Evolutionary conservation across 2,888 invertebrate species (phyloP).

Genomic region (Mystacides longicornis): DNA sequence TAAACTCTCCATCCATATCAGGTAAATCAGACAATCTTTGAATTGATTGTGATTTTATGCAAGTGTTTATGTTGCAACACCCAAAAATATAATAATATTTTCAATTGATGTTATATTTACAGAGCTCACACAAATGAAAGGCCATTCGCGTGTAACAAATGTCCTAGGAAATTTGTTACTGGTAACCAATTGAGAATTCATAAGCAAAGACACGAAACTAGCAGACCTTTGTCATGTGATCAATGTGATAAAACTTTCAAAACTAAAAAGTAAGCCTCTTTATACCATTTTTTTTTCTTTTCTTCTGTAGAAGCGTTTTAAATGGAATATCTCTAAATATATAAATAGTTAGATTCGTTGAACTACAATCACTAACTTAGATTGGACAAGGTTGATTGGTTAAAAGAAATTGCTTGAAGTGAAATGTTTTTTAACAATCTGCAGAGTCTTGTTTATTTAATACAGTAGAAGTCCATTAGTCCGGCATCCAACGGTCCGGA

Average conservation of each 20-base stretch:
- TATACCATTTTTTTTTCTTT: too few relatives aligned
- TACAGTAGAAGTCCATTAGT: too few relatives aligned
- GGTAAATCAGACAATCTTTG: slow-evolving; percentile 6
- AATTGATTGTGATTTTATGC: not conserved
- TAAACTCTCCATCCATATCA: slow-evolving; percentile 16
- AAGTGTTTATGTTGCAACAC: not conserved
- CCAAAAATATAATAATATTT: not conserved
- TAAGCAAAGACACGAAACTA: slow-evolving; percentile 13
- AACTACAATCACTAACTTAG: too few relatives aligned
- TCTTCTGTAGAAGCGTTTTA: too few relatives aligned
- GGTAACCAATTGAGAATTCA: slow-evolving; percentile 15
- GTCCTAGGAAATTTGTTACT: slow-evolving; percentile 14
- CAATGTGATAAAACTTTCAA: slow-evolving; percentile 17
- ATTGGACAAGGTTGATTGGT: too few relatives aligned
- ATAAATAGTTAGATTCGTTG: too few relatives aligned
- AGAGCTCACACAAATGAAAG: slow-evolving; percentile 18
- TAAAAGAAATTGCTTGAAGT: too few relatives aligned
- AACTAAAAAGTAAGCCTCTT: slow-evolving; percentile 14
- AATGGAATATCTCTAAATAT: too few relatives aligned
- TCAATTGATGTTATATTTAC: not conserved
- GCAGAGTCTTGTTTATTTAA: too few relatives aligned
- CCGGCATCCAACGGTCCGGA: too few relatives aligned
- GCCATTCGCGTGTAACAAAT: slow-evolving; percentile 12
- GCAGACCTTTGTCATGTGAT: slow-evolving; percentile 5
- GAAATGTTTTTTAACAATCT: too few relatives aligned